Evolutionary conservation across 1,140 invertebrate genomes (phyloP), one percentile per base, ranked within the genome.

Genomic region (Drosophila kanapiae): DNA sequence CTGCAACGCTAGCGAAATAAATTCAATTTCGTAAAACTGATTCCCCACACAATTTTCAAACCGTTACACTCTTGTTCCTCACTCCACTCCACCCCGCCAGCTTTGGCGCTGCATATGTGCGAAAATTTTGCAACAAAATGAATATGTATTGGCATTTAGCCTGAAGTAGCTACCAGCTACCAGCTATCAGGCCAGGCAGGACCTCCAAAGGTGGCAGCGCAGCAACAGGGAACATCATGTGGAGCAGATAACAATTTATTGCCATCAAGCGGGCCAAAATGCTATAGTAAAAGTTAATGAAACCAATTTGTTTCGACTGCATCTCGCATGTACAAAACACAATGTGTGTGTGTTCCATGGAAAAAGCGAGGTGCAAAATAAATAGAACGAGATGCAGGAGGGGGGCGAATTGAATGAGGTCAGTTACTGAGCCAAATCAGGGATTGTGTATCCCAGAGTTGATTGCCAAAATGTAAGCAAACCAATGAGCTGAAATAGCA

Each of bases 281-380:
- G 84, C 78, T 80, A 90, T 88, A 90, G 77, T 88, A 90, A 90
- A 88, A 88, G 84, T 88, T 88, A 88, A 88, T 88, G 84, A 88
- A 88, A 90, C 85, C 84, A 90, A 90, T 88, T 88, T 90, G 85
- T 88, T 90, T 81, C 68, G 54, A 29, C 45, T 74, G 70, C 70
- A 72, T 60, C 53, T 60, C 53, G 70, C 68, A 68, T 72, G 54
- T 51, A 14, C 54, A 51, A 49, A 57, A 40, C 49, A 56, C 53
- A 71, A 70, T 64, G 47, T 58, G 51, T 33, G 31, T 51, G 48
- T 51, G 29, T 18, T 49, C n/a, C 53, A 31, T n/a, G 23, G 13
- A 42, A 45, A 42, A 54, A 27, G 40, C 11, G 40, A 61, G 61
- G 75, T 61, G 56, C 37, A 69, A 72, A 56, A 60, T 60, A 49